Conservation (phyloP, 2,888 invertebrate genomes). For the Formica aserva region DNA sequence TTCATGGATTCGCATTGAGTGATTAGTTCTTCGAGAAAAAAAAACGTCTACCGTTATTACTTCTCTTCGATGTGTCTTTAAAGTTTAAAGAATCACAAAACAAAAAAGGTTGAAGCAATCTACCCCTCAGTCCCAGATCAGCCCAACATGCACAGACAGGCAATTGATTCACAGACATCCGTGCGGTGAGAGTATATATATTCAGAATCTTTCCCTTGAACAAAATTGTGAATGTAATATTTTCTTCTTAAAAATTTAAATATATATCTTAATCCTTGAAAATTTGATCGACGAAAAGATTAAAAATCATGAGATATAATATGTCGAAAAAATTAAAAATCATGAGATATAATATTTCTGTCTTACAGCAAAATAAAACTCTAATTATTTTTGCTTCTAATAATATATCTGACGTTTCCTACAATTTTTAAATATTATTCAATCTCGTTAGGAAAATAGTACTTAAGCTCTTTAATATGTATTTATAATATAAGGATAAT, state of each 20-base stretch:
- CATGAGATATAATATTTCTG: not conserved
- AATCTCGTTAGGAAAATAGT: not conserved
- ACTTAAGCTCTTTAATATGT: too few relatives aligned
- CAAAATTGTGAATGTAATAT: not conserved
- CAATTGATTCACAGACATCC: not conserved
- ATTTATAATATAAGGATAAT: too few relatives aligned
- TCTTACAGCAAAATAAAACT: not conserved
- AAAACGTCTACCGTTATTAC: not conserved
- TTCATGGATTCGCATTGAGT: not conserved
- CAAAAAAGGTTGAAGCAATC: not conserved
- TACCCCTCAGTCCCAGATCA: not conserved
- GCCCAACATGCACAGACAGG: not conserved
- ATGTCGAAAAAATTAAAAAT: not conserved
- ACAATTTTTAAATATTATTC: not conserved
- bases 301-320: not conserved
- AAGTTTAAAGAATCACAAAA: not conserved
- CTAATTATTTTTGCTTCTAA: not conserved
- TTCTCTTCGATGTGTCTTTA: not conserved
- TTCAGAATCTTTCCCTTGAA: not conserved
- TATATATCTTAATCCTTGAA: not conserved
- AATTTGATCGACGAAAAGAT: not conserved
- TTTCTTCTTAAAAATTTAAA: too few relatives aligned
- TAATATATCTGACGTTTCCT: not conserved
- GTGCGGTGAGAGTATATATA: conserved; percentile 29
- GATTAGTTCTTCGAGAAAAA: not conserved